Percentiles rank a stretch among this genome's conserved stretches.
Conservation (phyloP, 2,888 invertebrate genomes). For the Saturnia pavonia region DNA sequence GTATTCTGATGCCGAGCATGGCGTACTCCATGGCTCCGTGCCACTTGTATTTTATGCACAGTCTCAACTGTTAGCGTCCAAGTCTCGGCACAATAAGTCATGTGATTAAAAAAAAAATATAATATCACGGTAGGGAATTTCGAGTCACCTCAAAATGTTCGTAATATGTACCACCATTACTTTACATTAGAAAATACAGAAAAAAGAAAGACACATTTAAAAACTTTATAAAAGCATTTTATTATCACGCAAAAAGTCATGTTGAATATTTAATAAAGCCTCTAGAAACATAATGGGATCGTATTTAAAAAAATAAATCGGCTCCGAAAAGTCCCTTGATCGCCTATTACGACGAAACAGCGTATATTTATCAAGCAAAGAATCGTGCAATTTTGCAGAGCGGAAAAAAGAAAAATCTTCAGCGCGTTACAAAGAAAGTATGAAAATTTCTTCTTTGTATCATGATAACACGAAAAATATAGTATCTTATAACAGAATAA, state of each 20-base stretch:
- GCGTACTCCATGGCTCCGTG: too few relatives aligned
- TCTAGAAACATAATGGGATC: constrained; percentile 1
- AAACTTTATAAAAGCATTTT: constrained; percentile 5
- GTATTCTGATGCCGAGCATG: too few relatives aligned
- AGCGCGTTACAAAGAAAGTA: not conserved
- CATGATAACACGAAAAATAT: not conserved
- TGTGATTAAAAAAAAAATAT: too few relatives aligned
- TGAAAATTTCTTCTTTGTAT: not conserved
- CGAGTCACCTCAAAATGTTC: too few relatives aligned
- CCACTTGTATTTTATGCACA: too few relatives aligned
- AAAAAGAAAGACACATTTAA: not conserved
- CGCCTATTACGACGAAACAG: constrained; percentile 3
- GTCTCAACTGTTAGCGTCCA: too few relatives aligned
- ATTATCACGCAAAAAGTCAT: constrained; percentile 11
- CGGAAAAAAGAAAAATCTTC: not conserved
- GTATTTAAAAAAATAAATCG: constrained; percentile 15
- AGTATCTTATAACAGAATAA: not conserved
- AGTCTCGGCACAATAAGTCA: too few relatives aligned
- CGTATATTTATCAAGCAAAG: not conserved
- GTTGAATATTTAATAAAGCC: constrained; percentile 9
- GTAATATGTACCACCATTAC: too few relatives aligned
- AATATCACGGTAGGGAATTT: too few relatives aligned
- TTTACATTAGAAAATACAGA: not conserved
- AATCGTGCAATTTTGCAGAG: constrained; percentile 9
- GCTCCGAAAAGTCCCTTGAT: not conserved